Evolutionary conservation across 2,888 invertebrate species (phyloP).

Genomic region (Tryphoninae sp.): DNA sequence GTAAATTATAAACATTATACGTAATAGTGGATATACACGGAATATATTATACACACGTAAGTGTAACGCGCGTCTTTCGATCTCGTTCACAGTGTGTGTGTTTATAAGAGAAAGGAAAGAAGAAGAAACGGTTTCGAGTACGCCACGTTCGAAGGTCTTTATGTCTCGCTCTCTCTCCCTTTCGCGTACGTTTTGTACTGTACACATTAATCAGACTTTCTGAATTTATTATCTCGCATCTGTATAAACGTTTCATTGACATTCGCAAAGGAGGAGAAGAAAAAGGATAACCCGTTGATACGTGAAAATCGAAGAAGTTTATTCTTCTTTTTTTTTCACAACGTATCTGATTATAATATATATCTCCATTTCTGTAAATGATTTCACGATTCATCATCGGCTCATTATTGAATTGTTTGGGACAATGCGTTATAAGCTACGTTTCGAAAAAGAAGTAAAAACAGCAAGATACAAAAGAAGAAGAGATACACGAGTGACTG

Average conservation of each 20-base stretch:
- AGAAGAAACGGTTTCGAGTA: slow-evolving; percentile 35
- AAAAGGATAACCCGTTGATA: slow-evolving; percentile 18
- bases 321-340: slow-evolving; percentile 28
- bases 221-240: slow-evolving; percentile 51
- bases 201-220: slow-evolving; percentile 30
- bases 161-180: slow-evolving; percentile 15
- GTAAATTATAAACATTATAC: slow-evolving; percentile 61
- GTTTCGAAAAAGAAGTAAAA: slow-evolving; percentile 19
- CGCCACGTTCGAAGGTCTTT: slow-evolving; percentile 16
- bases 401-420: slow-evolving; percentile 33
- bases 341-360: slow-evolving; percentile 15
- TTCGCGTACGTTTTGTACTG: slow-evolving; percentile 27
- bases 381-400: slow-evolving; percentile 60
- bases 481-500: slow-evolving; percentile 23
- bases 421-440: not conserved
- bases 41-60: slow-evolving; percentile 18
- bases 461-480: slow-evolving; percentile 9
- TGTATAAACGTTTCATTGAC: slow-evolving; percentile 61
- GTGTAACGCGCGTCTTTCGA: slow-evolving; percentile 31
- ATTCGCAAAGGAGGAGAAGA: slow-evolving; percentile 41
- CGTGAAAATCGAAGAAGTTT: slow-evolving; percentile 21
- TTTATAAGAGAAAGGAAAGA: slow-evolving; percentile 1
- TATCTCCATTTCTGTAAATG: slow-evolving; percentile 60
- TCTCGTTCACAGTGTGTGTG: slow-evolving; percentile 38
- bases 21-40: slow-evolving; percentile 27